phyloP scores from a whole-genome alignment of 2,888 invertebrate genomes.

The Leptopilina myrica region DNA sequence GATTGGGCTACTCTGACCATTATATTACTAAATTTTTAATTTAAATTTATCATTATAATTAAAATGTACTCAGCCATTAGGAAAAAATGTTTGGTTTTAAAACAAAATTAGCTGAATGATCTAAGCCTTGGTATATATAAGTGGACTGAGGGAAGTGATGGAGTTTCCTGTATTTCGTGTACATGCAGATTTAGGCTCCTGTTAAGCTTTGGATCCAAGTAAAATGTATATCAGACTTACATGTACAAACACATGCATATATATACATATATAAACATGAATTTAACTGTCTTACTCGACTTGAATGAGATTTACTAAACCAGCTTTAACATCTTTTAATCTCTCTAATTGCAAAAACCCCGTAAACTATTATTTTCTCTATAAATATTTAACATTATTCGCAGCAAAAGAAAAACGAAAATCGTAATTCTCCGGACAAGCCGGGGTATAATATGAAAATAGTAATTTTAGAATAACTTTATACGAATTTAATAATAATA shows the following conservation, averaged over 20 bases:
- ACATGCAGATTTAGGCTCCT: constrained; percentile 6
- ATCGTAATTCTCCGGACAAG: no score
- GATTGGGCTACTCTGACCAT: no score
- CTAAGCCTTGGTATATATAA: neutral
- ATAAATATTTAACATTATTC: no score
- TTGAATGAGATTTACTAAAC: constrained; percentile 4
- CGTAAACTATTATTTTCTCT: neutral
- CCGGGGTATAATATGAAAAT: no score
- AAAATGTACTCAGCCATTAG: no score
- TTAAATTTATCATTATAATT: no score
- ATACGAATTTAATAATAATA: no score
- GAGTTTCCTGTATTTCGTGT: constrained; percentile 8
- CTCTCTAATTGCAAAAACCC: neutral
- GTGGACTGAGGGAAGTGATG: neutral
- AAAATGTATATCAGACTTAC: neutral
- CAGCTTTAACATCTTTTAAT: constrained; percentile 7
- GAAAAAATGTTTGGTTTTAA: neutral
- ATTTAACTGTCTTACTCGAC: neutral
- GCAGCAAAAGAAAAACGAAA: no score
- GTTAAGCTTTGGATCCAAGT: neutral
- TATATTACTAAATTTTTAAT: no score
- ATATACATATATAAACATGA: neutral
- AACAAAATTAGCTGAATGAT: neutral
- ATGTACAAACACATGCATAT: neutral
- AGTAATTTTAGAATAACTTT: no score